Percentiles rank a stretch among this genome's conserved stretches.
Conservation (phyloP, 2,888 invertebrate genomes). For the Caenorhabditis macrosperma region DNA sequence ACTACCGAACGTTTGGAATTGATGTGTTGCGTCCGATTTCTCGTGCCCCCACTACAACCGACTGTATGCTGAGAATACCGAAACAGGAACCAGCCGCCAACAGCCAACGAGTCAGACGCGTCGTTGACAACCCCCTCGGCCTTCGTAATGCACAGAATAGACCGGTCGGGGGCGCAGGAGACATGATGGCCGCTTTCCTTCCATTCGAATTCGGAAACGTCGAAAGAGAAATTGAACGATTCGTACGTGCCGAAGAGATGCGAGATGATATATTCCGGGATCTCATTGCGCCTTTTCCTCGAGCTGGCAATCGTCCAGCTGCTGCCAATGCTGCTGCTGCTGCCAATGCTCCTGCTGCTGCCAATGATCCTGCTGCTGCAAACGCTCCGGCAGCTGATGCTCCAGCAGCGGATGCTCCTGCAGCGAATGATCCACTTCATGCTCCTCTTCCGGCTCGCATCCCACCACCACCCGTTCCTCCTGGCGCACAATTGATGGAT, state of each 20-base stretch:
- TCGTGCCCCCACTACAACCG: neutral
- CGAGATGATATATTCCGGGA: neutral
- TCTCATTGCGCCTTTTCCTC: neutral
- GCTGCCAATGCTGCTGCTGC: neutral
- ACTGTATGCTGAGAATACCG: neutral
- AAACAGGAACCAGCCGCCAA: neutral
- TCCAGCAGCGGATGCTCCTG: neutral
- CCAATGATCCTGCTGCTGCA: neutral
- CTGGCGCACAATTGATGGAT: neutral
- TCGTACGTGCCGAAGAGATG: neutral
- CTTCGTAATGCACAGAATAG: neutral
- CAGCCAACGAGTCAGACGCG: neutral
- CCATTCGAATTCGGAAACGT: neutral
- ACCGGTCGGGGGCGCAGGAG: neutral
- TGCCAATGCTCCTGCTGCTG: neutral
- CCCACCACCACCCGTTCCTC: too few relatives aligned
- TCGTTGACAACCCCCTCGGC: too few relatives aligned
- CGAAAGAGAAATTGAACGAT: neutral
- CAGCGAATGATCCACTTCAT: too few relatives aligned
- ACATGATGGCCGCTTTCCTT: neutral
- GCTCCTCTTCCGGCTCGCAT: too few relatives aligned
- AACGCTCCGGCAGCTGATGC: neutral
- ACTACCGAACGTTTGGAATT: constrained; percentile 33
- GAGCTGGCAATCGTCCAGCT: neutral
- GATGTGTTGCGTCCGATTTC: constrained; percentile 27